A percentile compares a stretch with the other conserved stretches of the same genome.
phyloP scores from a whole-genome alignment of 2,113 vertebrate genomes.

The Saguinus midas region DNA sequence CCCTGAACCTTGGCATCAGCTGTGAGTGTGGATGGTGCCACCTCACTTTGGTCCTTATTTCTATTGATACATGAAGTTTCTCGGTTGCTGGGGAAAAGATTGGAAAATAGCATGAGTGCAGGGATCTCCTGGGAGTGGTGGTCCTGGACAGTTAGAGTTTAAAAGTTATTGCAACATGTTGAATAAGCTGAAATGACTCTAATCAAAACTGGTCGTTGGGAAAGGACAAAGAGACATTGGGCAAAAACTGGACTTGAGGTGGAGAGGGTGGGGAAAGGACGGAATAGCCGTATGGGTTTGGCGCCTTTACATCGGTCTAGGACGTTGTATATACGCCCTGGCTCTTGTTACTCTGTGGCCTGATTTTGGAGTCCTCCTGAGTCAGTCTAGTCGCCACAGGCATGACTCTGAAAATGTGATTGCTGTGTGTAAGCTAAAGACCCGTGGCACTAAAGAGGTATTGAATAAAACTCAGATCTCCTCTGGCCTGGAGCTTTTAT shows the following conservation, averaged over 20 bases:
- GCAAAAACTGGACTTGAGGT: background rate
- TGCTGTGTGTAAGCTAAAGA: background rate
- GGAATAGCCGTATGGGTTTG: fast-evolving
- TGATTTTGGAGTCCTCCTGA: background rate
- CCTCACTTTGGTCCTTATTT: background rate
- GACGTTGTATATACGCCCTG: background rate
- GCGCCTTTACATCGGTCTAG: background rate
- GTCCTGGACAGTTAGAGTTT: background rate
- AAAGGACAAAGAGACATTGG: background rate
- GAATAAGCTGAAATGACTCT: background rate
- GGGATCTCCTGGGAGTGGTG: background rate
- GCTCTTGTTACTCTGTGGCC: background rate
- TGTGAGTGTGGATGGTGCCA: background rate
- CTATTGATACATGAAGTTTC: fast-evolving
- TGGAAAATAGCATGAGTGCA: background rate
- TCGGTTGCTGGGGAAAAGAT: background rate
- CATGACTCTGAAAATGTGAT: background rate
- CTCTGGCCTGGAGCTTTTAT: background rate
- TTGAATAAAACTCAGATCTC: background rate
- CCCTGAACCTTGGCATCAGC: background rate
- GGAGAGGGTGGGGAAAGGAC: fast-evolving
- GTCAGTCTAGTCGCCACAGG: background rate
- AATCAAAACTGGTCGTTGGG: background rate
- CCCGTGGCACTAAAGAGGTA: background rate
- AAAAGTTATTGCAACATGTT: background rate